Evolutionary conservation across 2,797 vertebrate genomes (phyloP), one percentile per base, ranked within the genome.

Genomic region (Trachurus trachurus): DNA sequence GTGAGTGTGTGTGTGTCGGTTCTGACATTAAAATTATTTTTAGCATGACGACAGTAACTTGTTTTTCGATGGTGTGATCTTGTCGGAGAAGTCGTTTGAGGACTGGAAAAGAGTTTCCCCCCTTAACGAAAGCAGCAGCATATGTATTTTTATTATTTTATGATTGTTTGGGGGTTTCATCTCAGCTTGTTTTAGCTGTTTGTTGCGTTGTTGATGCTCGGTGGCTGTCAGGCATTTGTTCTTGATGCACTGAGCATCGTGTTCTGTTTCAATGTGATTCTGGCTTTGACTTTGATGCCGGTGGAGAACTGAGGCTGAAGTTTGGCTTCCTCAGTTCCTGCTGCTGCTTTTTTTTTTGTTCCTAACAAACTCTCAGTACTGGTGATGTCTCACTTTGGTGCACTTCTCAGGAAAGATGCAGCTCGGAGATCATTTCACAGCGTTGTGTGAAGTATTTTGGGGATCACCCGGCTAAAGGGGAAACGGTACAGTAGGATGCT

Each of bases 391-490:
- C 19, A 9, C 61, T 76, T 67, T 39, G 19, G 66, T 67, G 22
- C 37, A 57, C 76, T 78, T 31, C 73, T 77, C 59, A 49, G 49
- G 57, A 80, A 86, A 71, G 69, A 78, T 22, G 49, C 70, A 49
- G 40, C 71, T 54, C 16, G 22, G 65, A 70, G 50, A 76, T n/a
- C n/a, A n/a, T 60, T 76, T 81, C 70, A 42, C 17, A 54, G 63
- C 71, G 64, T 63, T 54, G 54, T 71, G 71, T 70, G 60, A 79
- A 26, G 79, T 87, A 85, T 89, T 91, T 89, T 82, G 52, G 70
- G 71, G 65, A 75, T 87, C 74, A 74, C 65, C 52, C 21, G 4
- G 81, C 85, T 76, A 3, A 44, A 79, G 74, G 29, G 42, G 21
- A 66, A 54, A 60, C 50, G 22, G 59, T 84, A 78, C 83, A 82